Base-by-base conservation (phyloP, 2,888 invertebrate species). In the Phlogophora meticulosa region DNA sequence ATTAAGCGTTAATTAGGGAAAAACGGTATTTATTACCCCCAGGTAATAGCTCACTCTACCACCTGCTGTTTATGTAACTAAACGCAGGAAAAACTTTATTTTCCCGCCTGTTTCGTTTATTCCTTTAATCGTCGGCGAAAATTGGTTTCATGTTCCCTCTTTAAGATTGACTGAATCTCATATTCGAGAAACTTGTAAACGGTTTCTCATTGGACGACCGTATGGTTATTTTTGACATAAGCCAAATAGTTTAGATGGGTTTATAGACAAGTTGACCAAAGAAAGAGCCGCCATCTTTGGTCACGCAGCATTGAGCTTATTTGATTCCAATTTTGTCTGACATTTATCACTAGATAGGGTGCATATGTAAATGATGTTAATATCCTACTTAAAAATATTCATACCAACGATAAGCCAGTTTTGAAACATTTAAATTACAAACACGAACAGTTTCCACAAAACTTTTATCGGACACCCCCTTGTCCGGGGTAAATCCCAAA, bases 1-100 rank as follows among this genome's bases (percentile, higher is more conserved):
- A 92, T 92, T 92, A 93, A 91, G 90, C 91, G 92, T 94, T 94
- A 94, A 94, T 94, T 94, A 94, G 93, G 92, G 93, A 93, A 94
- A 94, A 94, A 93, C 92, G 88, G 92, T 93, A 94, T 94, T 94
- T 94, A 94, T 93, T 87, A 91, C 89, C 85, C 81, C 80, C 75
- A 80, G 85, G 90, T 85, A 89, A 91, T 91, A 87, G 88, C 91
- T 90, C 86, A 82, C 84, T 83, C 81, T 74, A 81, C 87, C 89
- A 90, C 90, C 91, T 90, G 89, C 84, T 91, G 91, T 81, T 84
- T 85, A 85, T 83, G 71, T 81, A 67, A 72, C 86, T 83, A 84
- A 83, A 77, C 73, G 70, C 78, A 65, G 73, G 82, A 70, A 83
- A 85, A 82, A 68, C 71, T 66, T 82, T 77, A 72, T 72, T 83